Percentiles rank a stretch among this genome's conserved stretches.
These are phyloP conservation scores for Polydrusus cervinus DNA, from an alignment of 2,888 invertebrate species.

Conservation along the genomic window DNA sequence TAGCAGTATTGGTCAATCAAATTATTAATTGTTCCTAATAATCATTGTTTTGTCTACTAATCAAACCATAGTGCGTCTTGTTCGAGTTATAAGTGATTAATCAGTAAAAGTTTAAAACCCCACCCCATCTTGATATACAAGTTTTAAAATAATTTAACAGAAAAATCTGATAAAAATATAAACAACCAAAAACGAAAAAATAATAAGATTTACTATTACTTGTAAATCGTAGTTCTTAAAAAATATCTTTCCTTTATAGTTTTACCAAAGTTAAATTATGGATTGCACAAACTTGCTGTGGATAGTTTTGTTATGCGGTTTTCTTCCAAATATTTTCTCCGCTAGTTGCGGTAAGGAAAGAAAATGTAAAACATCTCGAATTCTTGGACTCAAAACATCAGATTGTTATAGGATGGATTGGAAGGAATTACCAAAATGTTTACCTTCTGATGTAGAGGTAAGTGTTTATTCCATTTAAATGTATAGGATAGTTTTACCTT, in stretches of 20 bases:
- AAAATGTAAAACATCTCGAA: slow-evolving; percentile 60
- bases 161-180: background rate
- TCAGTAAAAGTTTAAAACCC: background rate
- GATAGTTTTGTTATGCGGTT: slow-evolving; percentile 21
- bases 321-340: slow-evolving; percentile 12
- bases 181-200: slow-evolving; percentile 3
- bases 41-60: background rate
- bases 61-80: background rate
- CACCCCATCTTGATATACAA: slow-evolving; percentile 5
- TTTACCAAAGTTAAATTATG: slow-evolving; percentile 25
- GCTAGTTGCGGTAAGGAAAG: slow-evolving; percentile 58
- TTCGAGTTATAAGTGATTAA: background rate
- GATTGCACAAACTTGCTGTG: slow-evolving; percentile 22
- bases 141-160: no score
- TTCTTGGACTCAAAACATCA: slow-evolving; percentile 64
- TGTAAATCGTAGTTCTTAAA: no score
- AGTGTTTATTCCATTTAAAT: no score
- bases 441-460: slow-evolving; percentile 66
- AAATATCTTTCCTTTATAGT: slow-evolving; percentile 15
- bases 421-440: slow-evolving; percentile 65
- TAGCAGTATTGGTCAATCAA: slow-evolving; percentile 17
- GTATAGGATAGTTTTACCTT: no score
- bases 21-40: slow-evolving; percentile 1
- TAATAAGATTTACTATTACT: background rate
- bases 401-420: slow-evolving; percentile 67